These are phyloP conservation scores for Gymnothorax javanicus DNA, from an alignment of 2,797 vertebrate species.

Conservation along the genomic window DNA sequence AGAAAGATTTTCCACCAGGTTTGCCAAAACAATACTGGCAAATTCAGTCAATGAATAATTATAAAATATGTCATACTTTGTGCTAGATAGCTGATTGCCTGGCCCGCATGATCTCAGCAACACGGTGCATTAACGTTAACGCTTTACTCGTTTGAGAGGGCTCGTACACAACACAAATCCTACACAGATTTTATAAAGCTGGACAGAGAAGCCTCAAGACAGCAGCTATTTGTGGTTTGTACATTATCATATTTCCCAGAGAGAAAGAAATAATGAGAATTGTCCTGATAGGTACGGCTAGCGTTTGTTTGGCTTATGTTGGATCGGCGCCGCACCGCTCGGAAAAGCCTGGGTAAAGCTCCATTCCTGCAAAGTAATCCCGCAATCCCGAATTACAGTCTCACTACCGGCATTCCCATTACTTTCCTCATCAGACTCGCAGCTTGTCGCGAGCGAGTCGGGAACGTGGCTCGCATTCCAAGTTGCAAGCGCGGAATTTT, in stretches of 20 bases:
- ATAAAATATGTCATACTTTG: no score
- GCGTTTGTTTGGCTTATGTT: slow-evolving; percentile 69
- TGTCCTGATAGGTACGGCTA: slow-evolving; percentile 21
- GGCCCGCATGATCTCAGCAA: no score
- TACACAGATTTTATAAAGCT: no score
- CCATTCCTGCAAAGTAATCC: background rate
- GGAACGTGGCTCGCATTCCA: background rate
- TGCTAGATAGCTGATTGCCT: no score
- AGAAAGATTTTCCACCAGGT: no score
- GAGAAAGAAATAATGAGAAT: background rate
- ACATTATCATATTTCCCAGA: background rate
- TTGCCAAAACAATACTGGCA: no score
- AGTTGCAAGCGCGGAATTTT: no score
- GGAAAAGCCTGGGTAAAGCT: background rate
- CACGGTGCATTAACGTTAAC: no score
- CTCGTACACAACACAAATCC: no score
- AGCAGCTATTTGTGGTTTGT: background rate
- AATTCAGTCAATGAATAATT: no score
- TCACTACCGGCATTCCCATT: background rate
- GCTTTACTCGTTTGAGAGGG: no score
- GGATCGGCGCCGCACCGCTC: background rate
- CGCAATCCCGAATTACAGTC: slow-evolving; percentile 2
- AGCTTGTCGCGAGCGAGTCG: background rate
- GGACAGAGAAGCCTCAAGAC: no score
- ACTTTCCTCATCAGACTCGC: background rate